Base-by-base conservation (phyloP, 2,888 invertebrate species). In the Chymomyza fuscimana region DNA sequence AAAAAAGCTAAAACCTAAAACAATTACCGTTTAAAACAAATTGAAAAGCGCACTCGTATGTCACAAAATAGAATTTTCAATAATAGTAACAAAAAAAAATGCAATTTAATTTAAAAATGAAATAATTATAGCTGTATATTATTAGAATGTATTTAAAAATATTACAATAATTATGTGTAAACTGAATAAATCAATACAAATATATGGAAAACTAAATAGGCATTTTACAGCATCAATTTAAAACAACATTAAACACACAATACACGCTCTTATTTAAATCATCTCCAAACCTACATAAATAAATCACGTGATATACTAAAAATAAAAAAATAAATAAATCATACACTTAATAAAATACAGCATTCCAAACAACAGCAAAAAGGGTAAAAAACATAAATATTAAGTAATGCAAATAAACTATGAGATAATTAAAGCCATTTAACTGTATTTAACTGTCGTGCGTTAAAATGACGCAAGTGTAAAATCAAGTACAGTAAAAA, bases 71-170 rank as follows among this genome's bases (percentile, higher is more conserved):
- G 25, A 58, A 46, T 12, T 46, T 46, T 46, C 12, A 12, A 46
- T 32, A 46, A 46, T 61, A 60, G 51, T 36, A 65, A 46, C 15
- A 65, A 52, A 12, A 40, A 25, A 36, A n/a, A 65, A 9, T 63
- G 65, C 74, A 70, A 58, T 32, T 73, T 71, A 76, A 73, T 72
- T 70, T 71, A 56, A 58, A 71, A 59, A 51, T 63, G 65, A 69
- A 52, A 70, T 73, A 69, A 72, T 70, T 76, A 74, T 74, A 73
- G 66, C 75, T 79, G 69, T 75, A 76, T 69, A 73, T 80, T 76
- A 77, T 63, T 69, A 63, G 64, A 25, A 51, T 63, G 63, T 63
- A 63, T 22, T 70, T 60, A 60, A 58, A 60, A 60, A 32, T 36
- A 60, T 60, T 60, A 60, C 60, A 60, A 60, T 73, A 73, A 74